Percentiles rank a stretch among this genome's conserved stretches.
These are phyloP conservation scores for Drosophila paranaensis DNA, from an alignment of 2,888 invertebrate genomes.

Conservation along the genomic window DNA sequence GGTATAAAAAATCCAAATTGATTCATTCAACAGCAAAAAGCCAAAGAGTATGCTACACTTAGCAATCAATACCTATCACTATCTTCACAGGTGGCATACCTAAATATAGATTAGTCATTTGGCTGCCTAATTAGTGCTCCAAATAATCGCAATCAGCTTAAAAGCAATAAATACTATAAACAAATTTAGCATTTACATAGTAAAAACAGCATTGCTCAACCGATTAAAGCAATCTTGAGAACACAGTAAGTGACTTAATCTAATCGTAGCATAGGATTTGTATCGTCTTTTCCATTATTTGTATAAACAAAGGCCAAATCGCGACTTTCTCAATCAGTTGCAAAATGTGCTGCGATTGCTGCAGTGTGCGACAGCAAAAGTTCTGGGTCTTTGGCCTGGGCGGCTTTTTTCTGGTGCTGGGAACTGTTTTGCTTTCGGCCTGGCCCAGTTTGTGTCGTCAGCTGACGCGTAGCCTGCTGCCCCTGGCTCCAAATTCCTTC, in stretches of 20 bases:
- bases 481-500: slow-evolving; percentile 87
- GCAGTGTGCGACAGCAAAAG: slow-evolving; percentile 79
- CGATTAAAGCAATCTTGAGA: slow-evolving; percentile 13
- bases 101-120: neutral
- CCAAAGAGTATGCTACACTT: slow-evolving; percentile 7
- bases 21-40: neutral
- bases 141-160: neutral
- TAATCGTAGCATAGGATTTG: slow-evolving; percentile 18
- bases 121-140: neutral
- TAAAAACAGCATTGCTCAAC: neutral
- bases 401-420: slow-evolving; percentile 57
- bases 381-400: slow-evolving; percentile 78
- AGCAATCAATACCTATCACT: neutral
- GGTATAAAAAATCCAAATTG: too few relatives aligned
- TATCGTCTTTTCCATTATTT: slow-evolving; percentile 1
- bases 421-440: slow-evolving; percentile 68
- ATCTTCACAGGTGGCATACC: neutral
- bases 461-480: slow-evolving; percentile 82
- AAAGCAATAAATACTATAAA: slow-evolving; percentile 13
- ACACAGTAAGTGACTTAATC: slow-evolving; percentile 24
- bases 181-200: slow-evolving; percentile 10
- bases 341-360: slow-evolving; percentile 80
- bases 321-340: slow-evolving; percentile 28
- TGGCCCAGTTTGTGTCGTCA: slow-evolving; percentile 75
- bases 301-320: slow-evolving; percentile 4